Conservation (phyloP, 2,888 invertebrate genomes). For the Torymus texanus region DNA sequence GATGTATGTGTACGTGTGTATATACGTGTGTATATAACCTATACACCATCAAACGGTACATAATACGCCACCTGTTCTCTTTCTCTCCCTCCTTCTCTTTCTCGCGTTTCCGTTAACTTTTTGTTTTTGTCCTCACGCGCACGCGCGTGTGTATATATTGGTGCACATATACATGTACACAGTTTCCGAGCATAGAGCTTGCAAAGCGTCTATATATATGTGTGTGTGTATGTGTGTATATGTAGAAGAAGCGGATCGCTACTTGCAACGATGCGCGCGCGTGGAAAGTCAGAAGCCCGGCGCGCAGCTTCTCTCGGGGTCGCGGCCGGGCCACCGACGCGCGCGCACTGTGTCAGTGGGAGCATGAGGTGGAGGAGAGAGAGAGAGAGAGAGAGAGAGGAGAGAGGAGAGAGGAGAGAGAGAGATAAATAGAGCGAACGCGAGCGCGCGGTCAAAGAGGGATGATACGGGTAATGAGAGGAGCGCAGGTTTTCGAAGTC, state of each 20-base stretch:
- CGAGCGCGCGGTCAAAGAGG: background rate
- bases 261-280: background rate
- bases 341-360: conserved; percentile 4
- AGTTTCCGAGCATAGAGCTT: too few relatives aligned
- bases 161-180: too few relatives aligned
- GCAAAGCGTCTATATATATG: too few relatives aligned
- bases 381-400: background rate
- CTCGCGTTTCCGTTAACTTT: background rate
- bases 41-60: too few relatives aligned
- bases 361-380: background rate
- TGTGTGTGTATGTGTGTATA: too few relatives aligned
- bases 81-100: background rate
- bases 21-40: too few relatives aligned
- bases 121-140: too few relatives aligned
- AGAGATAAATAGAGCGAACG: background rate
- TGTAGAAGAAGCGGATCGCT: too few relatives aligned
- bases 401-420: background rate
- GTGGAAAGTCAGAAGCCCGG: conserved; percentile 17
- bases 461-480: too few relatives aligned
- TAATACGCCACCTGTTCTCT: background rate
- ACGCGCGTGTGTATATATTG: too few relatives aligned
- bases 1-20: background rate
- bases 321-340: background rate
- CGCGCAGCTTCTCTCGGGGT: too few relatives aligned
- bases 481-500: too few relatives aligned